Evolutionary conservation across 2,888 invertebrate genomes (phyloP).

Genomic region (Thecophora atra): DNA sequence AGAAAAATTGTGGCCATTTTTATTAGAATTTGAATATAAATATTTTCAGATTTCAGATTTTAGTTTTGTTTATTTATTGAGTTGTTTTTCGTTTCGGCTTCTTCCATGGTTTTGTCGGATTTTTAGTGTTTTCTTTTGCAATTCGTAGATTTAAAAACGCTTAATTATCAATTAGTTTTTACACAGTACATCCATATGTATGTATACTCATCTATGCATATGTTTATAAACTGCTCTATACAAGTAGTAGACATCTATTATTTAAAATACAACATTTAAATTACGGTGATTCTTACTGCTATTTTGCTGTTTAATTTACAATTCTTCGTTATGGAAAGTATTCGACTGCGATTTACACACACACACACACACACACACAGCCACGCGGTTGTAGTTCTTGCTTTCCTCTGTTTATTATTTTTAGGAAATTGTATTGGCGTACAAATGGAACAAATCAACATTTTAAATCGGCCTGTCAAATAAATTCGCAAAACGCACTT

Average conservation of each 20-base stretch:
- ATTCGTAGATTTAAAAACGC: conserved; percentile 30
- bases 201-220: conserved; percentile 41
- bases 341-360: background rate
- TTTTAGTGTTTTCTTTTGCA: conserved; percentile 20
- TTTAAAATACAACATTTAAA: conserved; percentile 28
- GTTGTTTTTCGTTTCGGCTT: background rate
- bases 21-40: conserved; percentile 2
- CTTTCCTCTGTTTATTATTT: conserved; percentile 2
- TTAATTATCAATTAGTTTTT: conserved; percentile 5
- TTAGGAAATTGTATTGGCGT: background rate
- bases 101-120: background rate
- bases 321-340: background rate
- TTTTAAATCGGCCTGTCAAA: conserved; percentile 14
- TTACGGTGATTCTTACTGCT: background rate
- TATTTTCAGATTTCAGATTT: no score
- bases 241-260: conserved; percentile 33
- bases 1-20: conserved; percentile 21
- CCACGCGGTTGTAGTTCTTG: background rate
- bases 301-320: background rate
- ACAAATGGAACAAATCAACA: conserved; percentile 14
- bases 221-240: conserved; percentile 26
- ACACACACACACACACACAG: background rate
- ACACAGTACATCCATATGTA: conserved; percentile 18
- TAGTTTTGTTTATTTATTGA: background rate
- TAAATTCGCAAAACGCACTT: conserved; percentile 11